Conservation (phyloP, 2,888 invertebrate genomes). For the Drosophila suboccidentalis region DNA sequence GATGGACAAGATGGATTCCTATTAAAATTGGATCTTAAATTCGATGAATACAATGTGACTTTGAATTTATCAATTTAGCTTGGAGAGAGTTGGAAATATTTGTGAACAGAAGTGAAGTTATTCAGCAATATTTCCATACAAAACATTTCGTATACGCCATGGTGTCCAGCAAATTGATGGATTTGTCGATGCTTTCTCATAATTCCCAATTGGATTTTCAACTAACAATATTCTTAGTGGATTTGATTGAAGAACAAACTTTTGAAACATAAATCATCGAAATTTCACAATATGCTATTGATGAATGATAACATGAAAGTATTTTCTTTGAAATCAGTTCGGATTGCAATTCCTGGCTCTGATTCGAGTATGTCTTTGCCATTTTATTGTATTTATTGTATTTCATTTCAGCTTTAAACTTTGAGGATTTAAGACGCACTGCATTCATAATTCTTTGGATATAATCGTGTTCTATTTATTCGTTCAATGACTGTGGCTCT, state of each 20-base stretch:
- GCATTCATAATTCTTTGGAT: background rate
- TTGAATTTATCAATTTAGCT: background rate
- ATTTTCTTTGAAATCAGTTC: slow-evolving; percentile 2
- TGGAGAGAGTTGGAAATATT: no score
- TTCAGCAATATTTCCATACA: background rate
- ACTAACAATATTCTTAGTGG: background rate
- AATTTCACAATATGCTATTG: slow-evolving; percentile 19
- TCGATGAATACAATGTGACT: background rate
- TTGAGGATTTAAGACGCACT: background rate
- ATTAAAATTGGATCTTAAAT: no score
- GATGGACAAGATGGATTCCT: no score
- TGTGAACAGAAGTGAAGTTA: background rate
- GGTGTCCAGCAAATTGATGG: slow-evolving; percentile 27
- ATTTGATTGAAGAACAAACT: background rate
- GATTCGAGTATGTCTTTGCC: background rate
- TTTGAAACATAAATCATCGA: slow-evolving; percentile 38
- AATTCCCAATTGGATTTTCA: slow-evolving; percentile 9
- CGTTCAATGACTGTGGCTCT: background rate
- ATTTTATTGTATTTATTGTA: background rate
- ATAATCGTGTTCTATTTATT: background rate
- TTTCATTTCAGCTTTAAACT: background rate
- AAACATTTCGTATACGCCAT: slow-evolving; percentile 15
- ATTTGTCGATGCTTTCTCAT: slow-evolving; percentile 20
- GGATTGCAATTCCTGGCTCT: background rate
- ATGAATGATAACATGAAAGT: slow-evolving; percentile 30